Conservation (phyloP, 2,888 invertebrate genomes). For the Scaeva pyrastri region DNA sequence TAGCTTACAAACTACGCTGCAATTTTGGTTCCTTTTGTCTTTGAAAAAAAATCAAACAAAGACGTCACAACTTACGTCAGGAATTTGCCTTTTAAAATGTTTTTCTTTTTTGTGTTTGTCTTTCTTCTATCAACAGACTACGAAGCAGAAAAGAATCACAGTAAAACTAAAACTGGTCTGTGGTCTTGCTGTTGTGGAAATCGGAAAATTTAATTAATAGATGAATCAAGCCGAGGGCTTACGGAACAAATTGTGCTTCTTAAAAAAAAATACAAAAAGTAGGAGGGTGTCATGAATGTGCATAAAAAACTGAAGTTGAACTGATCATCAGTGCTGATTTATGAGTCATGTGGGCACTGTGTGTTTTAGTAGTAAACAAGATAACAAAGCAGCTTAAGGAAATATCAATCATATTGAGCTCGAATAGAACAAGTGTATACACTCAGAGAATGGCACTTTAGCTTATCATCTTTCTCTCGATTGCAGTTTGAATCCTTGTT, state of each 20-base stretch:
- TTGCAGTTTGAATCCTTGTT: slow-evolving; percentile 22
- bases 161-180: slow-evolving; percentile 53
- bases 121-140: slow-evolving; percentile 7
- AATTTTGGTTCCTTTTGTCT: slow-evolving; percentile 16
- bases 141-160: neutral
- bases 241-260: slow-evolving; percentile 24
- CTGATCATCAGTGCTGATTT: slow-evolving; percentile 10
- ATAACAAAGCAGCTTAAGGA: slow-evolving; percentile 63
- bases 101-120: slow-evolving; percentile 28
- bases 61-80: slow-evolving; percentile 74
- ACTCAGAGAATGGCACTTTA: neutral
- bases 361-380: slow-evolving; percentile 59
- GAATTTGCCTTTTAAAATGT: slow-evolving; percentile 40
- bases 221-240: slow-evolving; percentile 3
- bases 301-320: neutral
- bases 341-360: slow-evolving; percentile 51
- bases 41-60: slow-evolving; percentile 46
- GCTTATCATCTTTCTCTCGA: slow-evolving; percentile 33
- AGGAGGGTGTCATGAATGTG: slow-evolving; percentile 49
- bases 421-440: neutral
- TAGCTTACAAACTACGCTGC: slow-evolving; percentile 51
- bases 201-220: slow-evolving; percentile 68
- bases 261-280: slow-evolving; percentile 20
- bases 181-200: slow-evolving; percentile 50
- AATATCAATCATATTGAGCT: slow-evolving; percentile 57